Evolutionary conservation across 2,888 invertebrate genomes (phyloP), one percentile per base, ranked within the genome.

Genomic region (Sinopyrophorus schimmeli): DNA sequence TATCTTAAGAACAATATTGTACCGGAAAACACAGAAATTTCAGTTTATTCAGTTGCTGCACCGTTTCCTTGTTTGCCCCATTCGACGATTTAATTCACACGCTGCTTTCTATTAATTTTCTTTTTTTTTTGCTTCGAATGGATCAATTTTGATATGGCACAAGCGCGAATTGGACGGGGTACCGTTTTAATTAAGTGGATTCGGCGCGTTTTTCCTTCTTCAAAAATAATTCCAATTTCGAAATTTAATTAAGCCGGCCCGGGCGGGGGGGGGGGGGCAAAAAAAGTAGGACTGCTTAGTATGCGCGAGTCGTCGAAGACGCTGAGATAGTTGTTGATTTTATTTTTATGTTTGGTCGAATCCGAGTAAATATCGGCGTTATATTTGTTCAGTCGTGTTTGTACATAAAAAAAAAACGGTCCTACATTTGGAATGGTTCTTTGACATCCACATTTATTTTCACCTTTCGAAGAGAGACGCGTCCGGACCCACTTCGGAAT

Each of bases 351-450:
- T 50, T 44, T 44, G 43, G 21, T 38, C 41, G 46, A 49, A 55
- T 43, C 53, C 55, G 44, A 44, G 51, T 46, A 54, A 57, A 57
- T 55, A 57, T 54, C 44, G 53, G 54, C 48, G n/a, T n/a, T 54
- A 53, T 48, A 44, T 54, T 54, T 54, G 47, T 39, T 15, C 20
- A 50, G 47, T 38, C 39, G 23, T 42, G 20, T 41, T 51, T 54
- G 43, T 32, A 37, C 41, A 38, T 49, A 2, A 2, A 9, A n/a
- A 21, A 43, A 35, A 31, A 34, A 39, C 42, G 43, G 40, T 43
- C 39, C 28, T 39, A 48, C 30, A 48, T 39, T 44, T 27, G 20
- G 37, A 37, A 37, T 27, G 24, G 44, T 37, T 44, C 35, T 26
- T 26, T 24, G 31, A 43, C 32, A 34, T 42, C 23, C 12, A 42